Evolutionary conservation across 2,113 vertebrate genomes (phyloP), one percentile per base, ranked within the genome.

Genomic region (Polyodon spathula): DNA sequence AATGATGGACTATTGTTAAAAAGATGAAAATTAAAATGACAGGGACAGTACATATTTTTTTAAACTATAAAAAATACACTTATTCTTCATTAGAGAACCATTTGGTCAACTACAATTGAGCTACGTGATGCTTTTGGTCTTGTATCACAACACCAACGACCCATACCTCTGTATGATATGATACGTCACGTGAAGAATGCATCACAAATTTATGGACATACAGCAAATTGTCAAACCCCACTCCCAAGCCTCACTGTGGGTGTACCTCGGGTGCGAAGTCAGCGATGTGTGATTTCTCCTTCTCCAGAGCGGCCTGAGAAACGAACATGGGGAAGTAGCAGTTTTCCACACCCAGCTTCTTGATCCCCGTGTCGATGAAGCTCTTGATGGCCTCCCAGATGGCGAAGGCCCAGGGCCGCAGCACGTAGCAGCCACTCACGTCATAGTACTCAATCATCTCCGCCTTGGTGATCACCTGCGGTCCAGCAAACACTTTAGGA

Each of bases 371-470:
- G 65, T 99, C 92, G 5, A 99, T 95, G 79, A 95, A 99, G 1
- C 92, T 85, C 73, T 90, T 91, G 73, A 99, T 97, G 65, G 78
- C 61, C 69, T 99, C 95, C 96, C 96, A 99, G 77, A 99, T 90
- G 66, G 93, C 69, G 4, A 72, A 93, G 38, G 95, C 80, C 96
- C 96, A 99, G 14, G 96, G 96, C 27, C 95, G 92, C 61, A 99
- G 91, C 69, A 99, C 83, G 0, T 99, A 99, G 77, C 96, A 99
- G 66, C 96, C 96, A 38, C 95, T 98, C 16, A 99, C 92, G 10
- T 99, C 95, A 0, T 99, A 95, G 79, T 99, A 99, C 71, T 99
- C 96, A 7, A 99, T 97, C 95, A 99, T 91, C 85, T 99, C 96
- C 0, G 95, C 63, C 74, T 99, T 99, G 40, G 94, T 99, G 85